Evolutionary conservation across 2,888 invertebrate species (phyloP).

Genomic region (Saturnia pavonia): DNA sequence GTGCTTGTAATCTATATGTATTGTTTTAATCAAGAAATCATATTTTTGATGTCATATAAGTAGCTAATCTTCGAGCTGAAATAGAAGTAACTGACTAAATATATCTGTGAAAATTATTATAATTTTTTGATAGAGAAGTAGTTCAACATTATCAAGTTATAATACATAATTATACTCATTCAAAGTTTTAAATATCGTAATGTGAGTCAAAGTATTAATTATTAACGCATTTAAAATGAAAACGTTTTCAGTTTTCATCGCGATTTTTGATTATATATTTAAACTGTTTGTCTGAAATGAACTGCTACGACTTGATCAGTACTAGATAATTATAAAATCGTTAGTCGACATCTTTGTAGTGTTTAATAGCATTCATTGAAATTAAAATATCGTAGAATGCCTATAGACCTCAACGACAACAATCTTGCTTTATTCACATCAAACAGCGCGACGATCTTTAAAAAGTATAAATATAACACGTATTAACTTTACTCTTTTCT

Average conservation of each 20-base stretch:
- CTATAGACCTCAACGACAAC: neutral
- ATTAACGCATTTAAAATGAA: slow-evolving; percentile 2
- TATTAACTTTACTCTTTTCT: slow-evolving; percentile 11
- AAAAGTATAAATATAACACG: slow-evolving; percentile 2
- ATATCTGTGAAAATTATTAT: slow-evolving; percentile 39
- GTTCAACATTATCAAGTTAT: slow-evolving; percentile 35
- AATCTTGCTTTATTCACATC: slow-evolving; percentile 38
- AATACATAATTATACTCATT: slow-evolving; percentile 38
- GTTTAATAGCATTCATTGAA: neutral
- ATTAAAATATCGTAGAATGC: slow-evolving; percentile 14
- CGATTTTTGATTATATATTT: neutral
- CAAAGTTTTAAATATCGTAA: slow-evolving; percentile 35
- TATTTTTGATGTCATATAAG: slow-evolving; percentile 32
- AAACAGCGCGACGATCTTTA: slow-evolving; percentile 25
- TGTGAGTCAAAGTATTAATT: slow-evolving; percentile 24
- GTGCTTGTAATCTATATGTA: slow-evolving; percentile 46
- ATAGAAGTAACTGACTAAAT: slow-evolving; percentile 34
- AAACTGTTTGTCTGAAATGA: neutral
- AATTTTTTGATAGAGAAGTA: slow-evolving; percentile 40
- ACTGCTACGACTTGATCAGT: neutral
- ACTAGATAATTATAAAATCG: neutral
- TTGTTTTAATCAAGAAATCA: slow-evolving; percentile 35
- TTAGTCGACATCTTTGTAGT: neutral
- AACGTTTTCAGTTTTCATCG: slow-evolving; percentile 16
- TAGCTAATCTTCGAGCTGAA: slow-evolving; percentile 31